These are phyloP conservation scores for Ceratotherium simum DNA, from an alignment of 2,113 vertebrate species.

Conservation along the genomic window DNA sequence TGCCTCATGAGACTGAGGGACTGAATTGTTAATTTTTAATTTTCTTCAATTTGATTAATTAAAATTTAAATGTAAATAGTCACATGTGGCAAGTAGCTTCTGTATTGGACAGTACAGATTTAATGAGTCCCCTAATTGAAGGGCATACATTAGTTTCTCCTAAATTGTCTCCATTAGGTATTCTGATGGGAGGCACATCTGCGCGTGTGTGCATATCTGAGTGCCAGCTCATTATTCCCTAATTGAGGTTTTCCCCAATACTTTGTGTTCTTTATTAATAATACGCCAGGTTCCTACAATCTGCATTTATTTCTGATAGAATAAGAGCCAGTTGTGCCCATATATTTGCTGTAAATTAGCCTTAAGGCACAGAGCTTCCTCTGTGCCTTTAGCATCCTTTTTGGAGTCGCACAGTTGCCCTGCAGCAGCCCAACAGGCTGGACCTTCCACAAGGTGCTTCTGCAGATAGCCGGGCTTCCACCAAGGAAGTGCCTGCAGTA, in stretches of 20 bases:
- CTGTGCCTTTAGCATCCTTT: not conserved
- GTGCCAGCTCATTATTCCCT: not conserved
- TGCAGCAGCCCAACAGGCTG: not conserved
- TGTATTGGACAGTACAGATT: not conserved
- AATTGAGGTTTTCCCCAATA: not conserved
- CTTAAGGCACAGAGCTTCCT: not conserved
- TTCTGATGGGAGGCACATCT: not conserved
- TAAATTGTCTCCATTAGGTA: not conserved
- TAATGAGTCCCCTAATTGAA: slow-evolving; percentile 44
- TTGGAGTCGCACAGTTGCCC: not conserved
- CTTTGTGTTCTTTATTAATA: not conserved
- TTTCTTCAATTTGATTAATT: slow-evolving; percentile 41
- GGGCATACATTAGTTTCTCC: not conserved
- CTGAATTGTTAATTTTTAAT: not conserved
- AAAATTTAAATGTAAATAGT: slow-evolving; percentile 36
- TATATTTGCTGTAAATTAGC: not conserved
- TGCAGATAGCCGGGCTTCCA: not conserved
- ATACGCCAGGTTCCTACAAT: not conserved
- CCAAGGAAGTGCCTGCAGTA: not conserved
- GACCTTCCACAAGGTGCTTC: not conserved
- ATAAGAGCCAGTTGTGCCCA: not conserved
- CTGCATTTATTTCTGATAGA: not conserved
- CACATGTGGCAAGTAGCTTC: not conserved
- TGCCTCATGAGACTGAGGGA: not conserved
- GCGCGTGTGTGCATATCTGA: not conserved